Conservation (phyloP, 2,113 vertebrate genomes). For the Myotis lucifugus region DNA sequence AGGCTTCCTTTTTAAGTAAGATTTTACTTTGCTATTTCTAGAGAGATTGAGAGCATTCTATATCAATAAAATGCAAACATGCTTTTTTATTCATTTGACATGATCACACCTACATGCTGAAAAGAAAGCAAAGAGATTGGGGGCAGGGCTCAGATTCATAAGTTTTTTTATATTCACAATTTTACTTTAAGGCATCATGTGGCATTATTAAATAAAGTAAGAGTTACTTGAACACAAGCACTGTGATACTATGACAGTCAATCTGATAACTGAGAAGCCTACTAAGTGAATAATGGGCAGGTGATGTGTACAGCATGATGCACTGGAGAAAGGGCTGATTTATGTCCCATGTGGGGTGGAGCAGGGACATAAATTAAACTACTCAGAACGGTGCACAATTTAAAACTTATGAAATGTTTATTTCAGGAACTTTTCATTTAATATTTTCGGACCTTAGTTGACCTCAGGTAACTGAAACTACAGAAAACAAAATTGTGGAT, state of each 20-base stretch:
- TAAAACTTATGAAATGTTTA: neutral
- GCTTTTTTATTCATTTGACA: neutral
- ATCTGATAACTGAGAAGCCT: neutral
- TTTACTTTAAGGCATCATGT: neutral
- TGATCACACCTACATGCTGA: neutral
- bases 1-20: constrained; percentile 48
- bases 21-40: constrained; percentile 64
- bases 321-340: neutral
- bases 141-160: neutral
- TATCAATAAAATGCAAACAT: constrained; percentile 54
- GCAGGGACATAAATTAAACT: neutral
- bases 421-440: neutral
- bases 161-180: neutral
- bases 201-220: neutral
- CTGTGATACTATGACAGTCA: too few species aligned
- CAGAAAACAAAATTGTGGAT: neutral
- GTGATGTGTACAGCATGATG: neutral
- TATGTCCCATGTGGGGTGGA: neutral
- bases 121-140: neutral
- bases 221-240: neutral
- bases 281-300: neutral
- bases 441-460: neutral
- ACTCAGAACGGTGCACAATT: neutral
- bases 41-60: constrained; percentile 35
- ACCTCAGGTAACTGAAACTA: neutral